phyloP scores from a whole-genome alignment of 2,888 invertebrate species.

The Folsomia manolachei region DNA sequence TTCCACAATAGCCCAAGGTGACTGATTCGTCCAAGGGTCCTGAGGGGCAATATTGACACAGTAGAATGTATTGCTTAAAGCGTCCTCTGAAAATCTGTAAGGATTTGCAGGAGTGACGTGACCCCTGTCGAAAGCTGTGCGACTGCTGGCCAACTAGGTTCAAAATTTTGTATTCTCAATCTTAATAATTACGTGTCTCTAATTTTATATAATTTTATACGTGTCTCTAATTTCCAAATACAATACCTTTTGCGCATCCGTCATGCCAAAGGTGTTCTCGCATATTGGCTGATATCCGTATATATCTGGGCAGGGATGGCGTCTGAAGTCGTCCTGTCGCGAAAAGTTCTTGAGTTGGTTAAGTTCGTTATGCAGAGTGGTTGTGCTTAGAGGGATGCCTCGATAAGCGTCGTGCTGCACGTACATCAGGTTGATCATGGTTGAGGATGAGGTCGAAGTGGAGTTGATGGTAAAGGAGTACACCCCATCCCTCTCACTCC shows the following conservation, averaged over 20 bases:
- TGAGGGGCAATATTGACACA: conserved; percentile 46
- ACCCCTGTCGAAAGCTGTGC: conserved; percentile 40
- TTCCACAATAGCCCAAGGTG: conserved; percentile 39
- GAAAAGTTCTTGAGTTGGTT: neutral
- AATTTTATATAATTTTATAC: too few species aligned
- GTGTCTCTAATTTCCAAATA: too few species aligned
- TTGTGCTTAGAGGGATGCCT: neutral
- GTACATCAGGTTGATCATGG: neutral
- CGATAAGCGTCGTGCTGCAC: conserved; percentile 4
- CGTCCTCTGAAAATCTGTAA: conserved; percentile 37
- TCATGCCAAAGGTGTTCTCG: conserved; percentile 23
- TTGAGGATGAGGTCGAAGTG: neutral
- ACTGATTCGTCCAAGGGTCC: conserved; percentile 40
- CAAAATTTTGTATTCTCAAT: too few species aligned
- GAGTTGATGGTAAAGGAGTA: neutral
- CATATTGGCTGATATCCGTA: conserved; percentile 27
- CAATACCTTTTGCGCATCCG: conserved; percentile 29
- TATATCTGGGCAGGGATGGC: neutral
- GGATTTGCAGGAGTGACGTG: conserved; percentile 43
- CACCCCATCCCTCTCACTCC: too few species aligned
- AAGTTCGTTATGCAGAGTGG: neutral
- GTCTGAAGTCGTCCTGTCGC: conserved; percentile 3
- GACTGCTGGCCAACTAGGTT: too few species aligned
- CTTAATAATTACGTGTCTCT: too few species aligned
- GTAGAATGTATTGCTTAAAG: conserved; percentile 34